These are phyloP conservation scores for Manduca sexta DNA, from an alignment of 1,140 invertebrate genomes.

Conservation along the genomic window DNA sequence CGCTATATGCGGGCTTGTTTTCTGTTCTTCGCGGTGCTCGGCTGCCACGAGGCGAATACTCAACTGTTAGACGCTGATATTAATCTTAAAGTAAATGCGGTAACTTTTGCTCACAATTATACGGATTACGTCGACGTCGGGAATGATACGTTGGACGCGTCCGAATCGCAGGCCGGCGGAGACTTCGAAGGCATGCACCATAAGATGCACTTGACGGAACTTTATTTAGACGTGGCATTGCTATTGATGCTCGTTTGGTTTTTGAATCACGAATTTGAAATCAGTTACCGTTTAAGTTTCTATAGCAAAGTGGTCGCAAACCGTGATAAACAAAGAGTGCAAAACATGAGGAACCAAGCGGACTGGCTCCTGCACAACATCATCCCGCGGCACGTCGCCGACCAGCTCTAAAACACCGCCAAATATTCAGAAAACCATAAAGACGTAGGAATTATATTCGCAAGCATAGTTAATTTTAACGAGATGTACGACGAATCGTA, in stretches of 20 bases:
- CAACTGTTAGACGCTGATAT: slow-evolving; percentile 46
- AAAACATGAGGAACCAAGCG: slow-evolving; percentile 94
- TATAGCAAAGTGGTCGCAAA: slow-evolving; percentile 93
- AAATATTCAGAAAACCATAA: slow-evolving; percentile 97
- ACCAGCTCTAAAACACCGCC: slow-evolving; percentile 92
- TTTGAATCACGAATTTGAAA: slow-evolving; percentile 95
- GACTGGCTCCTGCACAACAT: slow-evolving; percentile 98
- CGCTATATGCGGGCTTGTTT: slow-evolving; percentile 82
- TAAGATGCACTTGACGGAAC: slow-evolving; percentile 80
- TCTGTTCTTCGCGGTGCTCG: slow-evolving; percentile 69
- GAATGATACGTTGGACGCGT: slow-evolving; percentile 22
- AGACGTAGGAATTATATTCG: slow-evolving; percentile 94
- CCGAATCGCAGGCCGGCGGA: slow-evolving; percentile 23
- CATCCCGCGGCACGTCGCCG: slow-evolving; percentile 94
- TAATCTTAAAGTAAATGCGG: slow-evolving; percentile 26
- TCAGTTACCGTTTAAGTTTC: slow-evolving; percentile 93
- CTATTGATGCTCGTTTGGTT: slow-evolving; percentile 91
- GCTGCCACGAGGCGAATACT: slow-evolving; percentile 59
- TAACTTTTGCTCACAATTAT: slow-evolving; percentile 38
- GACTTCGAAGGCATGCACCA: slow-evolving; percentile 30
- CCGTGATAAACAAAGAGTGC: slow-evolving; percentile 87
- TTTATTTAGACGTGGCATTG: slow-evolving; percentile 86
- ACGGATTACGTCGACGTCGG: slow-evolving; percentile 23
- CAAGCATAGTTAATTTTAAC: slow-evolving; percentile 96
- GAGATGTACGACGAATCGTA: slow-evolving; percentile 98